phyloP scores from a whole-genome alignment of 2,797 vertebrate genomes.

The Acropternis orthonyx region DNA sequence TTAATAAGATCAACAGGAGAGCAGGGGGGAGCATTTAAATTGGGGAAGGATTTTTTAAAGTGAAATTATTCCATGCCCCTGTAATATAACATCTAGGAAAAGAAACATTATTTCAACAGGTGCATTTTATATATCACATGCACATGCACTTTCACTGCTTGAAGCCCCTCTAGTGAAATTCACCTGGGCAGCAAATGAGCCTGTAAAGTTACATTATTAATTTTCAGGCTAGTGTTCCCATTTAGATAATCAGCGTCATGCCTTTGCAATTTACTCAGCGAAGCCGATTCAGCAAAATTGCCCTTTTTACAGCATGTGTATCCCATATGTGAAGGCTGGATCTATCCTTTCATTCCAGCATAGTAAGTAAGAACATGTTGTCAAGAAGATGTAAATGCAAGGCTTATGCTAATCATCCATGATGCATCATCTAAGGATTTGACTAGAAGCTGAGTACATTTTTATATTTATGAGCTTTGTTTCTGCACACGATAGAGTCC shows the following conservation, averaged over 20 bases:
- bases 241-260: slow-evolving; percentile 57
- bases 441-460: background rate
- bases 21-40: background rate
- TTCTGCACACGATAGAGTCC: background rate
- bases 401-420: background rate
- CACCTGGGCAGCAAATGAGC: slow-evolving; percentile 69
- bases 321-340: slow-evolving; percentile 56
- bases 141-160: slow-evolving; percentile 63
- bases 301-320: slow-evolving; percentile 42
- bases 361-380: slow-evolving; percentile 33
- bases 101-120: slow-evolving; percentile 60
- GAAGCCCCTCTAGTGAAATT: slow-evolving; percentile 51
- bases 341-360: slow-evolving; percentile 11
- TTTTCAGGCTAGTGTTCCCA: slow-evolving; percentile 22
- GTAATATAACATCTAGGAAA: slow-evolving; percentile 48
- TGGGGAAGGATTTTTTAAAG: slow-evolving; percentile 31
- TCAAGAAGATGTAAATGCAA: slow-evolving; percentile 17
- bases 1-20: slow-evolving; percentile 56
- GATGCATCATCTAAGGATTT: background rate
- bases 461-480: background rate
- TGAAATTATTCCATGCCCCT: slow-evolving; percentile 27
- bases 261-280: slow-evolving; percentile 45
- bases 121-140: slow-evolving; percentile 54
- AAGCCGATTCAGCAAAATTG: slow-evolving; percentile 54
- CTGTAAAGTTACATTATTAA: slow-evolving; percentile 63